Evolutionary conservation across 2,888 invertebrate genomes (phyloP), one percentile per base, ranked within the genome.

Genomic region (Watsonalla binaria): DNA sequence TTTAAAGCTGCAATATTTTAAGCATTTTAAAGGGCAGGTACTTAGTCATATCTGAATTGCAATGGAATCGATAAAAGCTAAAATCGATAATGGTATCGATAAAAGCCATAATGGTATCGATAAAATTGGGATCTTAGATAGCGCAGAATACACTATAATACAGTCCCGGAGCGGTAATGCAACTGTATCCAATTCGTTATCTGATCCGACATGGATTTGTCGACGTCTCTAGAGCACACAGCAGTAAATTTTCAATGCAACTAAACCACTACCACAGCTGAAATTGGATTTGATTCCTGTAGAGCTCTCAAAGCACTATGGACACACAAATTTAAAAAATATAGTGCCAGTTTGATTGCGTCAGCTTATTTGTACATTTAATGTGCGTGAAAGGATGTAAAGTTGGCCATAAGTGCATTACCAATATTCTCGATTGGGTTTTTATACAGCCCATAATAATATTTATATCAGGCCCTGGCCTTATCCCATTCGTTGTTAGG

Each of bases 121-220:
- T 51, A 52, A 11, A 46, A 39, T 15, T 37, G 24, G 15, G 15
- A 39, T 49, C 14, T 33, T 57, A 54, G 52, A 59, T 64, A 61
- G 62, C 58, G 56, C 73, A 70, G 11, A 42, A 6, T 37, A 56
- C 72, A 68, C 72, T 76, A 24, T 24, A 73, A 60, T 63, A 55
- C 58, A 61, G 63, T 70, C 65, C 68, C 70, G 54, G 51, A 70
- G 63, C 70, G 68, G 78, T 78, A 82, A 79, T 84, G 76, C 78
- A 78, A 78, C 81, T 77, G 78, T 79, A 81, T 84, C 82, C 84
- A 84, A 86, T 84, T 84, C 80, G 84, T 81, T 86, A 84, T 84
- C 80, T 74, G 72, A 75, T 77, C 72, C 78, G 76, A 78, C 76
- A 74, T 69, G 78, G 80, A 83, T 84, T 84, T 83, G 82, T 83